Conservation (phyloP, 2,888 invertebrate species). For the Carpatolechia fugitivella region DNA sequence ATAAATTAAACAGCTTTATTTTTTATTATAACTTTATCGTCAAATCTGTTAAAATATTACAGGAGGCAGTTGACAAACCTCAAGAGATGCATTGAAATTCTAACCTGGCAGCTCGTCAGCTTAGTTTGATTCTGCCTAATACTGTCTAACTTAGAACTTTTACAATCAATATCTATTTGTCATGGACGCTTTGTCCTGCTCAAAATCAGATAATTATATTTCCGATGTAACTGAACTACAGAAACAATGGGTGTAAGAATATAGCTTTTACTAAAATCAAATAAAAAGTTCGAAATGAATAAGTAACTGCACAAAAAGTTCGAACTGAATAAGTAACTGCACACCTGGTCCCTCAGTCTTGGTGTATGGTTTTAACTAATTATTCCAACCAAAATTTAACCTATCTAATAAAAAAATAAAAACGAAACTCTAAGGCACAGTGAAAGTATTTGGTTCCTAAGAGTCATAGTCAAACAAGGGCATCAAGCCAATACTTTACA, state of each 20-base stretch:
- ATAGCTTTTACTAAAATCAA: constrained; percentile 56
- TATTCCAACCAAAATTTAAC: constrained; percentile 45
- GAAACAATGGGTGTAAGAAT: constrained; percentile 54
- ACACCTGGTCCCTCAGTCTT: constrained; percentile 57
- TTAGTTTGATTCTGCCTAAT: constrained; percentile 54
- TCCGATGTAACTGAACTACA: constrained; percentile 57
- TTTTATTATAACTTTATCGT: constrained; percentile 61
- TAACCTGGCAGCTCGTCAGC: constrained; percentile 55
- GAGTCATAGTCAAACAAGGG: constrained; percentile 14
- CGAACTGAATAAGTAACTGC: constrained; percentile 43
- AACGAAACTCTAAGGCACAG: constrained; percentile 36
- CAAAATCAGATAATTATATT: constrained; percentile 15
- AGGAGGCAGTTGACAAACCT: constrained; percentile 43
- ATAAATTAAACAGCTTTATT: constrained; percentile 33
- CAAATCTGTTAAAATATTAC: constrained; percentile 54
- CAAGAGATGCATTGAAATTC: constrained; percentile 45
- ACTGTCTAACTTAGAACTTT: constrained; percentile 38
- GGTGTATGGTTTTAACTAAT: constrained; percentile 36
- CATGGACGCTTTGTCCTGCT: neutral
- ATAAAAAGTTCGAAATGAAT: constrained; percentile 60
- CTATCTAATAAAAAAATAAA: constrained; percentile 23
- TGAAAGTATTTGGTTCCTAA: constrained; percentile 15
- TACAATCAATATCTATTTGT: constrained; percentile 1
- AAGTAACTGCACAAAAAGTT: constrained; percentile 51
- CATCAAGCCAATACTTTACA: constrained; percentile 5